Percentiles rank a stretch among this genome's conserved stretches.
Conservation (phyloP, 2,113 vertebrate genomes). For the Tenebrosternarchus preto region DNA sequence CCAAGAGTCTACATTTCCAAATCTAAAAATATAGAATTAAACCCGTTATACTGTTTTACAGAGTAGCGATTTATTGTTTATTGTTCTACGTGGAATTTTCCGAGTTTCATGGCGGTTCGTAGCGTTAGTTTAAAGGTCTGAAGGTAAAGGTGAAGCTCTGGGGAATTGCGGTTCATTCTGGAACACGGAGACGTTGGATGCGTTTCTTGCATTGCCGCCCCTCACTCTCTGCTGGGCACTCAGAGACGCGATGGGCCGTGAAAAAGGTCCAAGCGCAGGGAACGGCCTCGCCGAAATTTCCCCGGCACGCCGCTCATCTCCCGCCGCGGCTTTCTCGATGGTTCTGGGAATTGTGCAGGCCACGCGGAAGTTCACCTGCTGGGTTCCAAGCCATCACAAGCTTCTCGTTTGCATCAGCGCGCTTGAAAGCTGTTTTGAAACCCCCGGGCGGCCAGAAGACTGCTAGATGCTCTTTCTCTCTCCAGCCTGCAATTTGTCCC, state of each 20-base stretch:
- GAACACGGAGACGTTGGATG: slow-evolving; percentile 14
- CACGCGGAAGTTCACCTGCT: not conserved
- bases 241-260: slow-evolving; percentile 16
- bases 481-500: not conserved
- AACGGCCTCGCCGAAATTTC: slow-evolving; percentile 16
- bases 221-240: slow-evolving; percentile 19
- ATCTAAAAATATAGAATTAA: slow-evolving; percentile 4
- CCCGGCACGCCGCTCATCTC: not conserved
- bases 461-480: slow-evolving; percentile 4
- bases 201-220: slow-evolving; percentile 8
- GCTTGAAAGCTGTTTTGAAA: slow-evolving; percentile 5
- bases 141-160: not conserved
- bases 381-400: not conserved
- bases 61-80: not conserved
- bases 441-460: not conserved
- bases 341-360: not conserved
- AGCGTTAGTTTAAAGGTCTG: not conserved
- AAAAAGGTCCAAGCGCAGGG: slow-evolving; percentile 24
- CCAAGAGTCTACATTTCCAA: slow-evolving; percentile 2
- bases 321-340: not conserved
- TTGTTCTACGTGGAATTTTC: not conserved
- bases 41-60: not conserved
- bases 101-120: slow-evolving; percentile 11
- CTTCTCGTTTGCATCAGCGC: not conserved
- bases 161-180: slow-evolving; percentile 31